Base-by-base conservation (phyloP, 2,797 vertebrate species). In the Sebastes ruberrimus region DNA sequence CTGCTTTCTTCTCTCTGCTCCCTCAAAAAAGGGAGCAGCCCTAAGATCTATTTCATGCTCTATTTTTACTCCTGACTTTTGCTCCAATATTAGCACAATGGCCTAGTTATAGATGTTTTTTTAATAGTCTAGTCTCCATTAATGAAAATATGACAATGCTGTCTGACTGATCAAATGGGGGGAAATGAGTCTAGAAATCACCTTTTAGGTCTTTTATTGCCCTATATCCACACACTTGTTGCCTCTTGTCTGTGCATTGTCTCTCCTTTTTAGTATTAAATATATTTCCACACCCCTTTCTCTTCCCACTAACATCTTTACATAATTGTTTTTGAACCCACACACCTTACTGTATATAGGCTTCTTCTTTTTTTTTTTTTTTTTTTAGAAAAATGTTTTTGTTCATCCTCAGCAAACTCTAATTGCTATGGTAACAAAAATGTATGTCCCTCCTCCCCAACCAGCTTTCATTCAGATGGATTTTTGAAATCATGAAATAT, bases 21-120 rank as follows among this genome's bases (percentile, higher is more conserved):
- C 86, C 89, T 89, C 73, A 93, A 94, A 94, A 95, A 95, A 94
- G 92, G 89, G 93, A 95, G 92, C 94, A 94, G 90, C 92, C 93
- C 93, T 93, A 88, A 92, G 94, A 95, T 95, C 95, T 96, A 93
- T 96, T 95, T 96, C 95, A 95, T 87, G 93, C 90, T 94, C 95
- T 96, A 96, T 95, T 96, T 96, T 94, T 95, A 92, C 86, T 82
- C 88, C 80, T 85, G 92, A 94, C 92, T 94, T 92, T 93, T 92
- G 82, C 90, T 93, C 93, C 91, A 93, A 90, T 95, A 95, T 96
- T 95, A 95, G 95, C 94, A 95, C 94, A 91, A 90, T 93, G 95
- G 92, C 95, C 95, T 90, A 91, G 82, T 95, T 95, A 91, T 84
- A 83, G 92, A 92, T 78, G 82, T 93, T 95, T 90, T 90, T 90